Percentiles rank a stretch among this genome's conserved stretches.
phyloP scores from a whole-genome alignment of 2,888 invertebrate genomes.

The Alitta virens region DNA sequence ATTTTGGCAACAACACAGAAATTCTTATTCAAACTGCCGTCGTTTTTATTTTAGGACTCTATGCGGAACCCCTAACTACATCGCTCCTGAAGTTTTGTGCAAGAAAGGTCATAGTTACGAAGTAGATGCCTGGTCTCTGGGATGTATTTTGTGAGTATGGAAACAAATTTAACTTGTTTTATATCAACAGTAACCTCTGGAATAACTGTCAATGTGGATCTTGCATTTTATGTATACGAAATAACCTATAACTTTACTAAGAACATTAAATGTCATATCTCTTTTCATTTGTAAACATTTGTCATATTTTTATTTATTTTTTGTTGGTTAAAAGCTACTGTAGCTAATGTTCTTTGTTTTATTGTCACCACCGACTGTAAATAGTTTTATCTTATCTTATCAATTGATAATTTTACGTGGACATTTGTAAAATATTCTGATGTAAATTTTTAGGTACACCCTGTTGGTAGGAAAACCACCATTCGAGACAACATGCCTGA shows the following conservation, averaged over 20 bases:
- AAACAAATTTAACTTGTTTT: not conserved
- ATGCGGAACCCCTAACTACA: slow-evolving; percentile 99
- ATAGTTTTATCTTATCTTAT: too few species aligned
- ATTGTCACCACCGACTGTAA: too few species aligned
- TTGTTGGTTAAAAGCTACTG: too few species aligned
- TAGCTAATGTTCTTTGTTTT: too few species aligned
- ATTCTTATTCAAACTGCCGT: not conserved
- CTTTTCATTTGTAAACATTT: not conserved
- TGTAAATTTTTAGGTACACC: slow-evolving; percentile 67
- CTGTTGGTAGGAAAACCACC: slow-evolving; percentile 95
- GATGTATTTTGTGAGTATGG: slow-evolving; percentile 80
- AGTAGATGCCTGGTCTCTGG: slow-evolving; percentile 98
- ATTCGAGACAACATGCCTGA: slow-evolving; percentile 92
- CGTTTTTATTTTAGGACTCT: slow-evolving; percentile 70
- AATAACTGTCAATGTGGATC: too few species aligned
- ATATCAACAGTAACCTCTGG: too few species aligned
- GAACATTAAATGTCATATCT: not conserved
- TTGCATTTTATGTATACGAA: not conserved
- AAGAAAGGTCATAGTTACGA: slow-evolving; percentile 98
- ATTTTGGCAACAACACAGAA: too few species aligned
- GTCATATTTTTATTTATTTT: too few species aligned
- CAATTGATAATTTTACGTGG: too few species aligned
- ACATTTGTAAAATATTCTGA: not conserved
- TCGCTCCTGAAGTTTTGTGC: slow-evolving; percentile 95
- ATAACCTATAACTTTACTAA: too few species aligned